Percentiles rank a stretch among this genome's conserved stretches.
phyloP scores from a whole-genome alignment of 2,888 invertebrate genomes.

The Hipparchia semele region DNA sequence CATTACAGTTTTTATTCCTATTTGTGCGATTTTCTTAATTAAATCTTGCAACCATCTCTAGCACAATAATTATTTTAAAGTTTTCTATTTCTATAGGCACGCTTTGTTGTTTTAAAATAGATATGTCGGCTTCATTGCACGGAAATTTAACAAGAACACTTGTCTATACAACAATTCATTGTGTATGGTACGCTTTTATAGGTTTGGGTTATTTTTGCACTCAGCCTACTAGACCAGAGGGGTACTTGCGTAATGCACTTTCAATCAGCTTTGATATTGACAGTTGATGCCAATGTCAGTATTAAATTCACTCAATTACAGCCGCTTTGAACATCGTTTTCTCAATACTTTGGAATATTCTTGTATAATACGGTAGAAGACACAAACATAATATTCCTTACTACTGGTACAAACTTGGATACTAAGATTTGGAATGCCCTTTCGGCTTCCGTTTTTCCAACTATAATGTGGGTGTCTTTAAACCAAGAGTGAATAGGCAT shows the following conservation, averaged over 20 bases:
- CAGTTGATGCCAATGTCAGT: background rate
- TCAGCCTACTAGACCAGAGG: constrained; percentile 16
- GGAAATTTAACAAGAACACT: constrained; percentile 28
- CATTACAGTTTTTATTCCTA: background rate
- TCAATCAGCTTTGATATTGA: background rate
- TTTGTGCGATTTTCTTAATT: background rate
- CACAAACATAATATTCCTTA: too few species aligned
- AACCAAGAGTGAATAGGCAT: too few species aligned
- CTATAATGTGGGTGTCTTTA: too few species aligned
- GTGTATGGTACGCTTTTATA: constrained; percentile 23
- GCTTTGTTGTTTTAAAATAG: constrained; percentile 38
- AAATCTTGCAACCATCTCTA: background rate
- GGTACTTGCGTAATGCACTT: constrained; percentile 2
- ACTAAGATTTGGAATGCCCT: too few species aligned
- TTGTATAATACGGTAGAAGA: too few species aligned
- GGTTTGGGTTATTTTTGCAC: constrained; percentile 27
- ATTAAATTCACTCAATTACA: background rate
- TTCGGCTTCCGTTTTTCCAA: too few species aligned
- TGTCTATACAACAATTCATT: constrained; percentile 29
- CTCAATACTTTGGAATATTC: too few species aligned
- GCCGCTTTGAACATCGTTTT: background rate
- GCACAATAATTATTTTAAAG: background rate
- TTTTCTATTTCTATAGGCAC: constrained; percentile 17
- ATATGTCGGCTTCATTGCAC: constrained; percentile 19
- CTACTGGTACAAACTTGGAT: too few species aligned